Conservation (phyloP, 2,797 vertebrate species). For the Pipistrellus pygmaeus region DNA sequence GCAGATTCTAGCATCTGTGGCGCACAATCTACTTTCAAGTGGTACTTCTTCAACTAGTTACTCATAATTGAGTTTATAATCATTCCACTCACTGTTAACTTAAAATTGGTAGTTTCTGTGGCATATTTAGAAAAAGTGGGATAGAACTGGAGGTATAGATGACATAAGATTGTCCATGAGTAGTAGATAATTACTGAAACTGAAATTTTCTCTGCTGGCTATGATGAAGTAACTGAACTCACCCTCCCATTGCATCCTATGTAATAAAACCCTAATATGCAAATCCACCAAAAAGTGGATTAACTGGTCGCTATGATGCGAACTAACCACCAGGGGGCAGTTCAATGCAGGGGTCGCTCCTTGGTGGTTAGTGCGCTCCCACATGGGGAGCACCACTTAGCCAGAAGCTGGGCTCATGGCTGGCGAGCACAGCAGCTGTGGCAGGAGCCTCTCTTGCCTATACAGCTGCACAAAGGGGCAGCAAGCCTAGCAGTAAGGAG, state of each 20-base stretch:
- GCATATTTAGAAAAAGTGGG: not conserved
- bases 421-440: no score
- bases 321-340: no score
- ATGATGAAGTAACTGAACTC: not conserved
- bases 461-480: no score
- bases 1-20: not conserved
- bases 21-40: not conserved
- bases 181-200: not conserved
- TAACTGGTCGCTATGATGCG: no score
- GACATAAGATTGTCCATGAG: not conserved
- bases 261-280: no score
- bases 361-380: no score
- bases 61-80: not conserved
- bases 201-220: not conserved
- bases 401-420: no score
- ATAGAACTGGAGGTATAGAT: not conserved
- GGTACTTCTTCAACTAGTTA: not conserved
- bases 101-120: conserved; percentile 4
- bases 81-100: not conserved
- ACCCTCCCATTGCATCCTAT: not conserved
- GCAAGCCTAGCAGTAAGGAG: no score
- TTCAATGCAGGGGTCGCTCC: no score
- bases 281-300: no score
- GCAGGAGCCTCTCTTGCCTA: no score
- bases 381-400: no score